Percentiles rank a stretch among this genome's conserved stretches.
These are phyloP conservation scores for Eulemur macaco DNA, from an alignment of 2,113 vertebrate genomes.

Conservation along the genomic window DNA sequence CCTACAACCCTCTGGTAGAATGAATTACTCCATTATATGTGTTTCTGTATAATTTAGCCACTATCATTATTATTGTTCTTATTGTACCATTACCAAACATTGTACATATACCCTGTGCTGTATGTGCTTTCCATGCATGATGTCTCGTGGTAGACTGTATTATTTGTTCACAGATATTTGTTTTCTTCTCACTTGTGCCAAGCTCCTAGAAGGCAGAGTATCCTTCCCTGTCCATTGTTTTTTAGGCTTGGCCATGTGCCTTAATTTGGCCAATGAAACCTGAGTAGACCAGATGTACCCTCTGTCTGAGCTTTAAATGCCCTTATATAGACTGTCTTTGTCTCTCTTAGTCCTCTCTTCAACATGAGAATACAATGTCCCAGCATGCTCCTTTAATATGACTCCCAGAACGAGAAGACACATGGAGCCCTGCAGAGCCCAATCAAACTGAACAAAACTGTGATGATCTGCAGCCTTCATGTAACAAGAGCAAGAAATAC, in stretches of 20 bases:
- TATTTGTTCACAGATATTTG: background rate
- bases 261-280: background rate
- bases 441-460: background rate
- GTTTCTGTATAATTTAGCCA: background rate
- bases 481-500: conserved; percentile 22
- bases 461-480: background rate
- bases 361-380: background rate
- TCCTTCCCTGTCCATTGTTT: background rate
- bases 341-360: background rate
- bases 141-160: background rate
- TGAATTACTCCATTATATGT: background rate
- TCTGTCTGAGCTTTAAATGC: background rate
- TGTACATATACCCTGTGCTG: background rate
- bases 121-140: background rate
- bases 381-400: background rate
- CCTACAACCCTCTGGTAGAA: background rate
- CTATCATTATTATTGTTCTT: background rate
- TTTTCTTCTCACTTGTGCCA: background rate
- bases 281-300: background rate
- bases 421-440: background rate
- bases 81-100: background rate
- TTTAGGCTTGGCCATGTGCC: background rate
- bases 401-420: background rate
- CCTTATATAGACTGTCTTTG: background rate
- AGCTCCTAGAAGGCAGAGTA: background rate